Evolutionary conservation across 1,140 invertebrate species (phyloP).

Genomic region (Monomorium pharaonis): DNA sequence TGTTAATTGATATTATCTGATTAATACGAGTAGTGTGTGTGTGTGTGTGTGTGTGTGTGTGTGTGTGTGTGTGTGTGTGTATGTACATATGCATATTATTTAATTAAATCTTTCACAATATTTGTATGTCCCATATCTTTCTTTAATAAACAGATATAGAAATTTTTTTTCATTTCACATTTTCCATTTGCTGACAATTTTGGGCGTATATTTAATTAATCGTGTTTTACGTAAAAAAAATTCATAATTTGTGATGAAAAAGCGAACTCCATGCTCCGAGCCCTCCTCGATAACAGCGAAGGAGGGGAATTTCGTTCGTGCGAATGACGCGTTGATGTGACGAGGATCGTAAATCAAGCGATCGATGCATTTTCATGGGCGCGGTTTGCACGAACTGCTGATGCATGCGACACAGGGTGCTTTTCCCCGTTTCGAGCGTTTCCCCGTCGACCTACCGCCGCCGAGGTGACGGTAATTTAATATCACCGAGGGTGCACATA

Average conservation of each 20-base stretch:
- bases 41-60: no score
- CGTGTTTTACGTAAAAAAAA: neutral
- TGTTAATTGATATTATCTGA: conserved; percentile 61
- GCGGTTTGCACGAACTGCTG: conserved; percentile 22
- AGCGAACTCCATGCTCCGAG: neutral
- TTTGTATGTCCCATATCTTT: neutral
- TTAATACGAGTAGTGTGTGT: neutral
- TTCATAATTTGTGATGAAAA: neutral
- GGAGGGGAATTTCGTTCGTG: neutral
- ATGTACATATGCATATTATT: no score
- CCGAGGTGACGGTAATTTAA: conserved; percentile 41
- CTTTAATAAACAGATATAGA: neutral
- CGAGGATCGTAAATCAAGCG: conserved; percentile 18
- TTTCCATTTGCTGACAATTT: neutral
- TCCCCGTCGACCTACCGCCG: neutral
- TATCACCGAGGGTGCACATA: conserved; percentile 4
- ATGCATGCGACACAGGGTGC: neutral
- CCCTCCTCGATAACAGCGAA: neutral
- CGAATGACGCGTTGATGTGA: conserved; percentile 18
- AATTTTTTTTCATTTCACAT: neutral
- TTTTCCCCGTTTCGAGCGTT: conserved; percentile 38
- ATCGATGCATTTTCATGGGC: conserved; percentile 49
- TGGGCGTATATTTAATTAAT: neutral
- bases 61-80: no score
- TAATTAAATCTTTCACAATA: neutral